Base-by-base conservation (phyloP, 2,113 vertebrate species). In the Pituophis catenifer region DNA sequence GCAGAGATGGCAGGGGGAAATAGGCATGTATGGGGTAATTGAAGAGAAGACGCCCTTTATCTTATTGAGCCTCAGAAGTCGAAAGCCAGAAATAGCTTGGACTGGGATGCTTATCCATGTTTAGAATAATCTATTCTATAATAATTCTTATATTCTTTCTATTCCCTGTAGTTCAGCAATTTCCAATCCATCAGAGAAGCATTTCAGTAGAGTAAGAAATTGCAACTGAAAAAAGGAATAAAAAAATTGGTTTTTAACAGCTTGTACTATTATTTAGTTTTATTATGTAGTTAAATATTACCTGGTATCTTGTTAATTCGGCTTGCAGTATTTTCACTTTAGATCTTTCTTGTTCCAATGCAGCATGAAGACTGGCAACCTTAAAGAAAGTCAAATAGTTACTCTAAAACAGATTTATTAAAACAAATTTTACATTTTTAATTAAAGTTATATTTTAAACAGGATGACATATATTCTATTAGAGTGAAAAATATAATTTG, bases 341-440 rank as follows among this genome's bases (percentile, higher is more conserved):
- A 90, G 99, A 99, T 96, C 98, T 97, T 98, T 99, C 99, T 98
- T 99, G 98, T 96, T 99, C 98, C 93, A 99, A 98, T 52, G 98
- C 98, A 91, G 97, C 98, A 93, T 99, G 98, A 96, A 99, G 98
- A 96, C 97, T 95, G 90, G 98, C 97, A 95, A 99, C 98, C 99
- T 99, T 91, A 53, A 96, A 93, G 95, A 62, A 93, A 5, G 10
- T 5, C 50, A 24, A 89, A 89, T 15, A 70, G 55, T 91, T 89
- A 38, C 52, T 23, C 55, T 59, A 8, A 86, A 5, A 91, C 2
- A 57, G 23, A 33, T 57, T 53, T 53, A 62, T 54, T 86, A 3
- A 85, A 5, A 90, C 4, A 86, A 7, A 38, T 58, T 55, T 54
- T 29, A 29, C 11, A 89, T 8, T 17, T 89, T 89, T 50, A 86